Conservation (phyloP, 1,140 invertebrate species). For the Glossosoma conforme region DNA sequence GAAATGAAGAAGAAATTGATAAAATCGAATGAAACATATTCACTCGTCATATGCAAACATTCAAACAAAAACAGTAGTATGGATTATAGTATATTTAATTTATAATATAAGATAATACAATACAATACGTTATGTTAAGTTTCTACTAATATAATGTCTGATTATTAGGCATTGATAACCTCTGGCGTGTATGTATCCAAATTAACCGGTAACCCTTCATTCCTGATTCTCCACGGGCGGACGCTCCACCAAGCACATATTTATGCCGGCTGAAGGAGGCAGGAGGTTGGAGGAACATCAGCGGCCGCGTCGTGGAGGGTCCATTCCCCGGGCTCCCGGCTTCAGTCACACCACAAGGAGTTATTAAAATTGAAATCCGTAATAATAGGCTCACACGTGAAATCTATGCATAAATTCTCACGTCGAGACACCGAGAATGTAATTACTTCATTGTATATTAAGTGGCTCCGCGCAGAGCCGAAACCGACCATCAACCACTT, state of each 20-base stretch:
- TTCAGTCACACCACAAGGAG: conserved; percentile 9
- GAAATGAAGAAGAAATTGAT: too few species aligned
- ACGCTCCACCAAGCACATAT: conserved; percentile 19
- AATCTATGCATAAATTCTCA: conserved; percentile 6
- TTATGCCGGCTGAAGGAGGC: conserved; percentile 21
- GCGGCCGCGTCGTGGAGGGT: conserved; percentile 22
- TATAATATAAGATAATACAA: too few species aligned
- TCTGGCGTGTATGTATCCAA: conserved; percentile 11
- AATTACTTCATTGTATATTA: too few species aligned
- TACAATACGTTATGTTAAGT: too few species aligned
- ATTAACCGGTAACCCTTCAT: conserved; percentile 25
- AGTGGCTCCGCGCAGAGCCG: too few species aligned
- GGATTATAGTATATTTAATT: too few species aligned
- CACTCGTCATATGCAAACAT: too few species aligned
- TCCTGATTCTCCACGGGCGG: conserved; percentile 27
- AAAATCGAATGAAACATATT: too few species aligned
- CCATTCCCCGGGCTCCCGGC: not conserved
- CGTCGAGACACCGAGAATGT: conserved; percentile 11
- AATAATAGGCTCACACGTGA: conserved; percentile 10
- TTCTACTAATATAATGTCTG: too few species aligned
- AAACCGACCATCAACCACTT: too few species aligned
- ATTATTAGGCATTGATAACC: conserved; percentile 17
- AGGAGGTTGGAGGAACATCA: conserved; percentile 4
- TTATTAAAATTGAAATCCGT: conserved; percentile 22
- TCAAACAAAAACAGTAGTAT: too few species aligned